Evolutionary conservation across 2,113 vertebrate species (phyloP).

Genomic region (Sceloporus tristichus): DNA sequence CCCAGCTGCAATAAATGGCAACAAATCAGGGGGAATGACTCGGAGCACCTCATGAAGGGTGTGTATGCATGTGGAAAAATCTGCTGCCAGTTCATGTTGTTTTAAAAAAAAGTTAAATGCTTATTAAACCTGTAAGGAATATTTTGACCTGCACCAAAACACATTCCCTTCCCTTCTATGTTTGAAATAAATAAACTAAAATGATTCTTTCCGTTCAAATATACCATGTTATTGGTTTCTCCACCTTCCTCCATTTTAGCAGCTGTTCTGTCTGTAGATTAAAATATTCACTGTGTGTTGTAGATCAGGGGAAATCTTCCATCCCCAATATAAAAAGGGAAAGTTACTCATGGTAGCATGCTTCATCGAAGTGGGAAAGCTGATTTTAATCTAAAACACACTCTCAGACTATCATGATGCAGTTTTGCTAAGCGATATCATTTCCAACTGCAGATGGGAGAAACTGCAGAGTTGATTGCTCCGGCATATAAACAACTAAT

Average conservation of each 20-base stretch:
- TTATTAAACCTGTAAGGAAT: constrained; percentile 67
- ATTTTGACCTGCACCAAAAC: constrained; percentile 42
- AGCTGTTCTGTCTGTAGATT: neutral
- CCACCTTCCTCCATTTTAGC: neutral
- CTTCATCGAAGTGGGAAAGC: neutral
- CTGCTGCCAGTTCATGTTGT: constrained; percentile 19
- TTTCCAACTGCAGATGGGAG: constrained; percentile 9
- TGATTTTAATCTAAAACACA: neutral
- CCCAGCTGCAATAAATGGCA: constrained; percentile 72
- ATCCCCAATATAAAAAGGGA: neutral
- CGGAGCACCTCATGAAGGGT: constrained; percentile 21
- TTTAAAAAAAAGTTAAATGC: constrained; percentile 55
- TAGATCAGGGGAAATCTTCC: neutral
- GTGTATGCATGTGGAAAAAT: constrained; percentile 1
- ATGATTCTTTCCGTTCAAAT: constrained; percentile 30
- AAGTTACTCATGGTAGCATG: neutral
- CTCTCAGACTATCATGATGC: neutral
- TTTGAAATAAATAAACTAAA: constrained; percentile 53
- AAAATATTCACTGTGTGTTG: neutral
- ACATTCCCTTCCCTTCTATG: constrained; percentile 47
- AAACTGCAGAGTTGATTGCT: neutral
- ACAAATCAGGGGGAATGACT: constrained; percentile 73
- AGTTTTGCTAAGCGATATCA: constrained; percentile 10
- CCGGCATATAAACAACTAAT: constrained; percentile 16
- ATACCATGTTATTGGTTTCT: neutral